Evolutionary conservation across 2,113 vertebrate species (phyloP).

Genomic region (Phasianus colchicus): DNA sequence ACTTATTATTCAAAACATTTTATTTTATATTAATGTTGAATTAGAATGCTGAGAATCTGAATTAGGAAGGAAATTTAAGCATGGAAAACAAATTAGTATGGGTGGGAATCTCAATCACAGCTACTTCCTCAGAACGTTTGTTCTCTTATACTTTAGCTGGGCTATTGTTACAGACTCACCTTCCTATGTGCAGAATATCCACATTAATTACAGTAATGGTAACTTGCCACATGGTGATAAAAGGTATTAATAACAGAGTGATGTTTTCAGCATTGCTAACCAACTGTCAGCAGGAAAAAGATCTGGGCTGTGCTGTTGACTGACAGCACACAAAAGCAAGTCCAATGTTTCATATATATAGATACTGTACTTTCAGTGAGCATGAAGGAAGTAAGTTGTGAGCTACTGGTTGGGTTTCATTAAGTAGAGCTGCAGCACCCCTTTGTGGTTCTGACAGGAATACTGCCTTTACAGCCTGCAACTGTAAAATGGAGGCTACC

Average conservation of each 20-base stretch:
- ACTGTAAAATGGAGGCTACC: slow-evolving; percentile 28
- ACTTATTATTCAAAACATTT: neutral
- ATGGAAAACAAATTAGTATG: neutral
- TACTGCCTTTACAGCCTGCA: neutral
- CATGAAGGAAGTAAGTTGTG: neutral
- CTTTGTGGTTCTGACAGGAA: neutral
- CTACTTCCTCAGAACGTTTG: neutral
- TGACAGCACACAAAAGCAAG: neutral
- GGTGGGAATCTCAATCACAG: neutral
- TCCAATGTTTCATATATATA: rapidly evolving
- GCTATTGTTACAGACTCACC: neutral
- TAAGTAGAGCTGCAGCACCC: neutral
- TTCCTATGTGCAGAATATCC: neutral
- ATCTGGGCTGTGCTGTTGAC: neutral
- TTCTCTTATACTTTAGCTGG: neutral
- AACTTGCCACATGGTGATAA: neutral
- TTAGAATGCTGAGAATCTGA: neutral
- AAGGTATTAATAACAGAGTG: neutral
- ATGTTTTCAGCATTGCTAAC: neutral
- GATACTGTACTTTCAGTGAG: neutral
- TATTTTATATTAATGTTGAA: neutral
- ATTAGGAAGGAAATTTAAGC: neutral
- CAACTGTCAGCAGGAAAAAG: neutral
- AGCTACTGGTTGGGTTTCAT: rapidly evolving
- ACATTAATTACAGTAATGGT: neutral